These are phyloP conservation scores for Exaiptasia diaphana DNA, from an alignment of 64 coral and sea anemone species.

Conservation along the genomic window DNA sequence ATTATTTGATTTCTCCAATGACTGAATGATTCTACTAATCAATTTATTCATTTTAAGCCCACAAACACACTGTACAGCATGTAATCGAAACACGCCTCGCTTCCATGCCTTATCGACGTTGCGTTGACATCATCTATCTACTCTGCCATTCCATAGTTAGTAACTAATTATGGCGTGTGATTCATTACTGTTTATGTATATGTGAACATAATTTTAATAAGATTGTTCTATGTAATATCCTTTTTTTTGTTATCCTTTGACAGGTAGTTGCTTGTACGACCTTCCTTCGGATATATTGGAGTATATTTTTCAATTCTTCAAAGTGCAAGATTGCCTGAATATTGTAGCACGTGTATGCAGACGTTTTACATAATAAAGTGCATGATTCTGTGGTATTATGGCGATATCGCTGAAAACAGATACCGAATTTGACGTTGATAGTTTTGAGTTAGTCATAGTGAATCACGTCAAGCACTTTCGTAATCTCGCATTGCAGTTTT, in stretches of 20 bases:
- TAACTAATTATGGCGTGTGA: slow-evolving; percentile 5
- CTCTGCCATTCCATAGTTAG: slow-evolving; percentile 62
- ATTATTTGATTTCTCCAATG: slow-evolving; percentile 67
- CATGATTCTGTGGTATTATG: not conserved
- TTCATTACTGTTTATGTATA: too few relatives aligned
- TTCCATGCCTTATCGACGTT: slow-evolving; percentile 68
- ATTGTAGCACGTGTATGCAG: slow-evolving; percentile 64
- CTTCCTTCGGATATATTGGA: slow-evolving; percentile 62
- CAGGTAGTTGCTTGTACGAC: slow-evolving; percentile 38
- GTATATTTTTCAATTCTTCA: slow-evolving; percentile 60
- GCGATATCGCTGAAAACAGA: slow-evolving; percentile 39
- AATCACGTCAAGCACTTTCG: slow-evolving; percentile 38
- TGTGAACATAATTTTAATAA: too few relatives aligned
- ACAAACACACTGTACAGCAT: slow-evolving; percentile 58
- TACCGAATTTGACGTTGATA: slow-evolving; percentile 65
- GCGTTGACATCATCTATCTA: slow-evolving; percentile 46
- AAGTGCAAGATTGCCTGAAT: slow-evolving; percentile 64
- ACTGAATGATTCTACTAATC: slow-evolving; percentile 61
- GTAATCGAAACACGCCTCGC: slow-evolving; percentile 38
- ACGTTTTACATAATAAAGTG: slow-evolving; percentile 26
- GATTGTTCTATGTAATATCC: too few relatives aligned
- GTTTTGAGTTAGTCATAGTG: slow-evolving; percentile 60
- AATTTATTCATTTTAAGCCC: slow-evolving; percentile 71
- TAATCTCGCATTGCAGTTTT: slow-evolving; percentile 35
- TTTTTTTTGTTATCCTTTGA: too few relatives aligned